These are phyloP conservation scores for Drosophila histrio DNA, from an alignment of 2,888 invertebrate genomes.

Conservation along the genomic window DNA sequence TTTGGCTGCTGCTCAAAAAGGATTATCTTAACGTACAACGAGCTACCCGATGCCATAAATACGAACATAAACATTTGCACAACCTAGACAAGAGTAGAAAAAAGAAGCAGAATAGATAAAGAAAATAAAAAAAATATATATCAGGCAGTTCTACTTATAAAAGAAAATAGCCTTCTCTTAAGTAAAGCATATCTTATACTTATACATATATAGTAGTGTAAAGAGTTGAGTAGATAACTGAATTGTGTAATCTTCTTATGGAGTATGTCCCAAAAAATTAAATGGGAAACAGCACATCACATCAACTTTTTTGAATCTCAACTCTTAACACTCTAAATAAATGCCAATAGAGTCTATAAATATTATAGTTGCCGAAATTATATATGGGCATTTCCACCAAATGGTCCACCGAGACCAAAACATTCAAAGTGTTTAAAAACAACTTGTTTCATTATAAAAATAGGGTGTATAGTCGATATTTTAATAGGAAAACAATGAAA, in stretches of 20 bases:
- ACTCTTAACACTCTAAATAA: no score
- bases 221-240: constrained; percentile 8
- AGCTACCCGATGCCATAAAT: constrained; percentile 29
- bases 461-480: no score
- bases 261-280: neutral
- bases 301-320: neutral
- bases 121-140: neutral
- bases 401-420: no score
- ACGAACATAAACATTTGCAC: constrained; percentile 51
- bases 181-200: neutral
- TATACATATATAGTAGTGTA: neutral
- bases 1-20: constrained; percentile 65
- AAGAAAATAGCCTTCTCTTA: neutral
- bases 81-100: neutral
- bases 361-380: no score
- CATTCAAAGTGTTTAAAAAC: no score
- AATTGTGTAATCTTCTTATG: constrained; percentile 2
- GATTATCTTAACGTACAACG: constrained; percentile 52
- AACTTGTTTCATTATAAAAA: no score
- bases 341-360: no score
- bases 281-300: neutral
- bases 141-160: neutral
- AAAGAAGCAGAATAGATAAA: neutral
- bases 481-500: no score
- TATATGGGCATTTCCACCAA: no score